A percentile compares a stretch with the other conserved stretches of the same genome.
These are phyloP conservation scores for Danio tinwini DNA, from an alignment of 2,797 vertebrate genomes.

Conservation along the genomic window DNA sequence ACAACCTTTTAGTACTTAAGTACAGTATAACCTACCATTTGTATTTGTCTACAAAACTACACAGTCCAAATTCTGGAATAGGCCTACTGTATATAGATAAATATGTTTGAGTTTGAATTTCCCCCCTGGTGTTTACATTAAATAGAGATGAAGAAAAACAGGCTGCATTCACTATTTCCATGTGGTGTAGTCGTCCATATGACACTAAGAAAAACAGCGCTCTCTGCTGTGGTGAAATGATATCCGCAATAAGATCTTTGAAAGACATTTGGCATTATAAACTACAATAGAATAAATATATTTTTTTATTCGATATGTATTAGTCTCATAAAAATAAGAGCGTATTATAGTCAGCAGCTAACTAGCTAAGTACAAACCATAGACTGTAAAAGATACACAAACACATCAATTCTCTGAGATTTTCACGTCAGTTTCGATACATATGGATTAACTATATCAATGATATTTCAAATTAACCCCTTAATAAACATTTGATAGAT, in stretches of 20 bases:
- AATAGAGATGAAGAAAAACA: not conserved
- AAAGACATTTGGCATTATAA: not conserved
- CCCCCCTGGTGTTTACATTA: slow-evolving; percentile 4
- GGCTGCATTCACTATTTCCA: not conserved
- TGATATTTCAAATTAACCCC: no score
- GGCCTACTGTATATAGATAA: not conserved
- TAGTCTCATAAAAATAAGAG: no score
- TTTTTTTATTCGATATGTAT: no score
- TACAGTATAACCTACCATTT: not conserved
- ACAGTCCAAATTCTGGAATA: not conserved
- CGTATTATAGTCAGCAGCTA: no score
- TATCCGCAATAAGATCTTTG: not conserved
- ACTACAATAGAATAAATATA: not conserved
- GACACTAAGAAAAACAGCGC: slow-evolving; percentile 11
- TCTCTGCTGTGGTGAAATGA: not conserved
- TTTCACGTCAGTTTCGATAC: no score
- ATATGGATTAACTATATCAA: no score
- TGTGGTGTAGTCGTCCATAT: not conserved
- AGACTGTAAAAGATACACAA: no score
- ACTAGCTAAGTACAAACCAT: no score
- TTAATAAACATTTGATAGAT: no score
- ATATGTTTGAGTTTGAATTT: not conserved
- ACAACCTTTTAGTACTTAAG: no score
- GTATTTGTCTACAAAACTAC: not conserved
- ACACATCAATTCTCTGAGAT: no score